A percentile compares a stretch with the other conserved stretches of the same genome.
Conservation (phyloP, 2,888 invertebrate genomes). For the Drosophila eohydei region DNA sequence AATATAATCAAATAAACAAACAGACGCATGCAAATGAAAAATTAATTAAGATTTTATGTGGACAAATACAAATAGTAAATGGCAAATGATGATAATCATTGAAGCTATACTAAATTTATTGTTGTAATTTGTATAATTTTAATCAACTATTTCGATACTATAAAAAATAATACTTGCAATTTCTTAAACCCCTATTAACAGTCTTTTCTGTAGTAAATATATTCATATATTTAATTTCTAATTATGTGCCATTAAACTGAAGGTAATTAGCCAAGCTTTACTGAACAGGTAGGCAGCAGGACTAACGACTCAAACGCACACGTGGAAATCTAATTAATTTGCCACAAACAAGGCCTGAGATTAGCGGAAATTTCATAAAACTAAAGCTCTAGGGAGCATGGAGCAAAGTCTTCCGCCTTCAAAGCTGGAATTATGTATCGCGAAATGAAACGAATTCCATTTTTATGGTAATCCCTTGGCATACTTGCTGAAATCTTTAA, state of each 20-base stretch:
- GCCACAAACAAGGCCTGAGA: slow-evolving; percentile 3
- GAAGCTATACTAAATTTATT: not conserved
- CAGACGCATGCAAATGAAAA: not conserved
- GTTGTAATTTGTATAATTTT: not conserved
- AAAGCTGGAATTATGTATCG: not conserved
- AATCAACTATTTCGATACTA: not conserved
- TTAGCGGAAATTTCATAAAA: slow-evolving; percentile 6
- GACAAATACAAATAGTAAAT: not conserved
- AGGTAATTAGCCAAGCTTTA: not conserved
- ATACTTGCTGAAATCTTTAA: not conserved
- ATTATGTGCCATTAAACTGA: not conserved
- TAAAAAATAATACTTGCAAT: not conserved
- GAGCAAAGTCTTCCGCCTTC: not conserved
- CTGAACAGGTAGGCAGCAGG: not conserved
- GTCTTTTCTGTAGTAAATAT: not conserved
- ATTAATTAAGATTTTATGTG: slow-evolving; percentile 11
- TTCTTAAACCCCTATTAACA: not conserved
- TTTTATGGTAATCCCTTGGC: slow-evolving; percentile 3
- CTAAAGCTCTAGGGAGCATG: not conserved
- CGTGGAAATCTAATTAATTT: slow-evolving; percentile 1
- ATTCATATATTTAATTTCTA: not conserved
- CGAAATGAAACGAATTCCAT: not conserved
- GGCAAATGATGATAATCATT: not conserved
- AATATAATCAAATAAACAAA: slow-evolving; percentile 9
- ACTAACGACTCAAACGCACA: not conserved